These are phyloP conservation scores for Mya arenaria DNA, from an alignment of 1,140 invertebrate genomes.

Conservation along the genomic window DNA sequence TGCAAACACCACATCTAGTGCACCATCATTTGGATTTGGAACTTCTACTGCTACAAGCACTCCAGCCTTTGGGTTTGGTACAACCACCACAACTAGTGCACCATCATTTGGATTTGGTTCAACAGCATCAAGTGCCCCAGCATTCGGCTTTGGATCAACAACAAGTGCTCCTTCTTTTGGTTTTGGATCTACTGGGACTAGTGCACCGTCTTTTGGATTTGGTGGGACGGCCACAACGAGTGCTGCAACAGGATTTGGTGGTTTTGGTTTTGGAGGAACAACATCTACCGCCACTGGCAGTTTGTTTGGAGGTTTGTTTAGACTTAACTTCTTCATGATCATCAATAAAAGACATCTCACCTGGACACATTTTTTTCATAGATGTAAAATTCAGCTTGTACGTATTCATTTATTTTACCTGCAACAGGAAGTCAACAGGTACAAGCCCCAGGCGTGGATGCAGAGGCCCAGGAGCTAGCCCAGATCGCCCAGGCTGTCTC, in stretches of 20 bases:
- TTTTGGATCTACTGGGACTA: conserved; percentile 55
- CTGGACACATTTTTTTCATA: too few relatives aligned
- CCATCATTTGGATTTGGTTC: conserved; percentile 61
- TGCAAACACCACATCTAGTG: not conserved
- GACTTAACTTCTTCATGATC: too few relatives aligned
- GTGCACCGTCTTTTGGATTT: conserved; percentile 53
- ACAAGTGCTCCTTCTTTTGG: conserved; percentile 44
- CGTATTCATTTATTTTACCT: too few relatives aligned
- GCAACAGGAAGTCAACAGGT: conserved; percentile 83
- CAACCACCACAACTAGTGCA: conserved; percentile 14
- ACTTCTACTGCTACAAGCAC: not conserved
- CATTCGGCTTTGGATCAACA: conserved; percentile 57
- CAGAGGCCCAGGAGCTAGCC: conserved; percentile 84
- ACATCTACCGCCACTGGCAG: conserved; percentile 77
- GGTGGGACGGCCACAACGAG: conserved; percentile 54
- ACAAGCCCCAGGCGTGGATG: conserved; percentile 82
- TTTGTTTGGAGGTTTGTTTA: conserved; percentile 65
- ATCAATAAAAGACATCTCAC: too few relatives aligned
- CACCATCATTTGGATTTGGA: conserved; percentile 18
- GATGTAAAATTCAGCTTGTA: too few relatives aligned
- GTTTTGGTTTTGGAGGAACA: conserved; percentile 52
- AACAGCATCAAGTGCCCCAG: conserved; percentile 46
- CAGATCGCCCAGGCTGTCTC: conserved; percentile 87
- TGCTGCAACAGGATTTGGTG: conserved; percentile 48
- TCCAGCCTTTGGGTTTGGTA: conserved; percentile 27